Percentiles rank a stretch among this genome's conserved stretches.
Evolutionary conservation across 2,113 vertebrate species (phyloP).

Genomic region (Clarias macrocephalus): DNA sequence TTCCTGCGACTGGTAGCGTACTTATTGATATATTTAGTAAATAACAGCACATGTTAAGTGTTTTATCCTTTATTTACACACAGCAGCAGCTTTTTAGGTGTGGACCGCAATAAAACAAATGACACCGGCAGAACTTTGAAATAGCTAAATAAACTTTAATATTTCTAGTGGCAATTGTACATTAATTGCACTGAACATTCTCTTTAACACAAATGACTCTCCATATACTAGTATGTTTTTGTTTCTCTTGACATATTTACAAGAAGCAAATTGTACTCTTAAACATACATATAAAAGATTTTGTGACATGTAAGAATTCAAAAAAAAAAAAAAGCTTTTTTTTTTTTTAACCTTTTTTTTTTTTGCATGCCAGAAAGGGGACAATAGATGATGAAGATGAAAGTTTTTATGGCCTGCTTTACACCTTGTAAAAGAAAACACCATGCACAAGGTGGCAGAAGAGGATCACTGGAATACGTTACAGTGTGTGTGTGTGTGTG

Average conservation of each 20-base stretch:
- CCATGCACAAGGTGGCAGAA: conserved; percentile 17
- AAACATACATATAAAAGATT: conserved; percentile 85
- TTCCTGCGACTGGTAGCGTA: too few species aligned
- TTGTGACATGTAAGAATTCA: conserved; percentile 78
- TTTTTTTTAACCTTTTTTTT: conserved; percentile 1
- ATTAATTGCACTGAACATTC: conserved; percentile 87
- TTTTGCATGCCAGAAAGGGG: conserved; percentile 46
- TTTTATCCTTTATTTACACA: not conserved
- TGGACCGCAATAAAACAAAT: conserved; percentile 31
- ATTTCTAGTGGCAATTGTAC: conserved; percentile 93
- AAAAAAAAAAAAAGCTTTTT: not conserved
- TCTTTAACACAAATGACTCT: conserved; percentile 79
- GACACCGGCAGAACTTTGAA: conserved; percentile 67
- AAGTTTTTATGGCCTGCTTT: not conserved
- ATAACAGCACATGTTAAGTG: not conserved
- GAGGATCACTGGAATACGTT: conserved; percentile 5
- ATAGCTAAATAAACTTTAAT: conserved; percentile 97
- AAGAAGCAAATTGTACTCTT: conserved; percentile 71
- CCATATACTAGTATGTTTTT: conserved; percentile 79
- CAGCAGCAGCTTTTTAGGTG: not conserved
- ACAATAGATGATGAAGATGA: not conserved
- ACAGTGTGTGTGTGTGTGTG: not conserved
- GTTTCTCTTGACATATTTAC: conserved; percentile 61
- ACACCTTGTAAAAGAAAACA: conserved; percentile 22
- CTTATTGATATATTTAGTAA: not conserved